A percentile compares a stretch with the other conserved stretches of the same genome.
phyloP scores from a whole-genome alignment of 2,888 invertebrate genomes.

The Leptopilina drosophilae region DNA sequence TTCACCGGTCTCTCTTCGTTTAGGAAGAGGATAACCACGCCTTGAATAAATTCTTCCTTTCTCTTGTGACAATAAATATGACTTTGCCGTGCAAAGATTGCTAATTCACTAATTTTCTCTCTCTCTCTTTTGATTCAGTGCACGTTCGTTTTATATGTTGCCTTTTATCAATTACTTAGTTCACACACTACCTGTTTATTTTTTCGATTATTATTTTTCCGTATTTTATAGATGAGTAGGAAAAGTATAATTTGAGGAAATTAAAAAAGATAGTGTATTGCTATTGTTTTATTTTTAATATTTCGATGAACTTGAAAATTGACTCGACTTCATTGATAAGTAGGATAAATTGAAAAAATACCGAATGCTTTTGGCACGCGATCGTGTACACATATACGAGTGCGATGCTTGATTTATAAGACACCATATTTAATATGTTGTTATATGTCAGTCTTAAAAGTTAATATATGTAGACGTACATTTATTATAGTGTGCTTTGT shows the following conservation, averaged over 20 bases:
- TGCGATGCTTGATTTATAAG: slow-evolving; percentile 56
- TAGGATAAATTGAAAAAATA: slow-evolving; percentile 45
- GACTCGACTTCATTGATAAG: slow-evolving; percentile 43
- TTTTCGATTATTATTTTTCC: no score
- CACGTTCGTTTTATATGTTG: no score
- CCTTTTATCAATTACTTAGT: no score
- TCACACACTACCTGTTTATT: no score
- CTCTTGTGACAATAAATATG: slow-evolving; percentile 4
- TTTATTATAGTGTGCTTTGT: neutral
- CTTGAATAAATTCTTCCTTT: slow-evolving; percentile 58
- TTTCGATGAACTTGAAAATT: slow-evolving; percentile 40
- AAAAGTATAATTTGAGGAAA: no score
- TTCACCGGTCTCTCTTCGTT: slow-evolving; percentile 28
- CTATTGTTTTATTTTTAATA: neutral
- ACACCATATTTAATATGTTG: slow-evolving; percentile 49
- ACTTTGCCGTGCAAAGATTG: neutral
- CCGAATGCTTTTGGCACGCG: slow-evolving; percentile 53
- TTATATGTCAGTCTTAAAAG: neutral
- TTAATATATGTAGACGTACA: neutral
- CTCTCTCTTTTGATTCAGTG: no score
- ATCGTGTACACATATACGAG: slow-evolving; percentile 33
- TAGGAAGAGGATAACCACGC: slow-evolving; percentile 46
- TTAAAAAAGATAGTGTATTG: no score
- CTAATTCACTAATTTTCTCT: no score
- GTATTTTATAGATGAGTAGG: no score